Evolutionary conservation across 2,113 vertebrate genomes (phyloP), one percentile per base, ranked within the genome.

Genomic region (Oncorhynchus tshawytscha): DNA sequence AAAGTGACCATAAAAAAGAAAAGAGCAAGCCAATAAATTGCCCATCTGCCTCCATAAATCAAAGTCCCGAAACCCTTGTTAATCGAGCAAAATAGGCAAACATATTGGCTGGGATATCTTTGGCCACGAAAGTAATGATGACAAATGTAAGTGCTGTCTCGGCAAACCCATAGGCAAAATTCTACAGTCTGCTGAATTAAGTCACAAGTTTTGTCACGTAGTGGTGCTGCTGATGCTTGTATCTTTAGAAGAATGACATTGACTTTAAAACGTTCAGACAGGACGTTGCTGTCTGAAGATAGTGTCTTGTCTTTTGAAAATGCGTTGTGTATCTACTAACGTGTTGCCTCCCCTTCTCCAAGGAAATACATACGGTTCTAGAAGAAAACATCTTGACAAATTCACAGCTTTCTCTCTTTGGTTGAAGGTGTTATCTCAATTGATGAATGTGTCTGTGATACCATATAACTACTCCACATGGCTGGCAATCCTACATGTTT

Each of bases 1-100:
- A 86, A 85, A 82, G 68, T 51, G 77, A 75, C 76, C 82, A 11
- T 84, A 84, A 90, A 88, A 69, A 84, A 86, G 77, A 69, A 68
- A 70, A 85, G 90, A 92, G 88, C 77, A 89, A 84, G 70, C 62
- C 80, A 88, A 92, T 92, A 89, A 91, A 92, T 91, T 85, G 89
- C 81, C 75, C 84, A 75, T 88, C 81, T 87, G 82, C 78, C 83
- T 79, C 67, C 80, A 90, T 93, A 91, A 90, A 90, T 92, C 91
- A 92, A 83, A 86, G 88, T 78, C 77, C 87, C 79, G 65, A 75
- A 82, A 82, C 86, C 86, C 84, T 85, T 75, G 76, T 82, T 80
- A 80, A 78, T 77, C 79, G 76, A 81, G 48, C 89, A 88, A 15
- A 1, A 80, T 72, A 87, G 81, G 86, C 84, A 93, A 91, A 91